phyloP scores from a whole-genome alignment of 1,140 invertebrate genomes.

The Drosophila athabasca region DNA sequence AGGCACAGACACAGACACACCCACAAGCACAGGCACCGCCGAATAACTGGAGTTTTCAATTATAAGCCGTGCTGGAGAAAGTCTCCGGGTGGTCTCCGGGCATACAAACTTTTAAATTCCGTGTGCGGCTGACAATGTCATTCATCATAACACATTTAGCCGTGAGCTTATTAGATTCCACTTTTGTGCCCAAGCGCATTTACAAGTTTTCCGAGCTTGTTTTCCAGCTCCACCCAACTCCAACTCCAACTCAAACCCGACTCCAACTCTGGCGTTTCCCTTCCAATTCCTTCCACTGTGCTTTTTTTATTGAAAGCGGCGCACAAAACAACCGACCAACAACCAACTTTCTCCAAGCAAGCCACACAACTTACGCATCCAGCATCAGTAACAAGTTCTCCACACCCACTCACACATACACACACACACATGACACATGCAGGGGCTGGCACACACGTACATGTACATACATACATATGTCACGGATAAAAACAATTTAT shows the following conservation, averaged over 20 bases:
- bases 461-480: slow-evolving; percentile 63
- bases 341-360: slow-evolving; percentile 56
- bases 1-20: not conserved
- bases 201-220: slow-evolving; percentile 73
- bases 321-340: slow-evolving; percentile 55
- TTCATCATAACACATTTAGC: slow-evolving; percentile 82
- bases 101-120: slow-evolving; percentile 70
- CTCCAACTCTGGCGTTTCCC: slow-evolving; percentile 8
- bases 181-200: slow-evolving; percentile 77
- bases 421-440: not conserved
- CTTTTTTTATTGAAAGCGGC: slow-evolving; percentile 49
- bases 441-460: slow-evolving; percentile 1
- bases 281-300: slow-evolving; percentile 6
- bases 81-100: slow-evolving; percentile 19
- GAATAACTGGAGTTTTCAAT: slow-evolving; percentile 60
- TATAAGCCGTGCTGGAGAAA: slow-evolving; percentile 50
- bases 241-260: too few relatives aligned
- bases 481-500: slow-evolving; percentile 82
- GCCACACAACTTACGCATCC: slow-evolving; percentile 59
- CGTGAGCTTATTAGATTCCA: slow-evolving; percentile 81
- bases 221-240: slow-evolving; percentile 8
- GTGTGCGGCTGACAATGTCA: slow-evolving; percentile 76
- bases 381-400: slow-evolving; percentile 60
- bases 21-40: not conserved
- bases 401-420: slow-evolving; percentile 22